These are phyloP conservation scores for Nomada ferruginata DNA, from an alignment of 2,888 invertebrate species.

Conservation along the genomic window DNA sequence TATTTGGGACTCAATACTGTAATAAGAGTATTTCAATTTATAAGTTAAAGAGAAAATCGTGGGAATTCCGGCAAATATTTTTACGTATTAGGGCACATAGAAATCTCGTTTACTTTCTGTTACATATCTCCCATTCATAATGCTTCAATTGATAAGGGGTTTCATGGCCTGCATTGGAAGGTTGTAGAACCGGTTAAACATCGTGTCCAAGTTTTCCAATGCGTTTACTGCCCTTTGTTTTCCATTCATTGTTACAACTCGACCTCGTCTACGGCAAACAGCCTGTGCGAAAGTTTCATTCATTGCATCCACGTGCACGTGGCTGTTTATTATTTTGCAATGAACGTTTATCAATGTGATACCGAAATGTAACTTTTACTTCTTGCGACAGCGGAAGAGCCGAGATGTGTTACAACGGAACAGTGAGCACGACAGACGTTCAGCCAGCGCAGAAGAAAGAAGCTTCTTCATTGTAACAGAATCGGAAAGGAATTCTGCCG, in stretches of 20 bases:
- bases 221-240: not conserved
- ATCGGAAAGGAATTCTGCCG: not conserved
- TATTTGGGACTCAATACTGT: not conserved
- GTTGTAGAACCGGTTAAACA: not conserved
- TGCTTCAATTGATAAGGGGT: not conserved
- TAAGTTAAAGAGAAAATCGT: not conserved
- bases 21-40: not conserved
- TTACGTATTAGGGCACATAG: not conserved
- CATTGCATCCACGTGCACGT: not conserved
- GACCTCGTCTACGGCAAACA: not conserved
- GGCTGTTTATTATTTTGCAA: constrained; percentile 1
- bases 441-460: not conserved
- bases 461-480: not conserved
- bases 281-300: too few species aligned
- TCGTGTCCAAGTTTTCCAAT: not conserved
- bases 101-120: not conserved
- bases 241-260: not conserved
- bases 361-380: not conserved
- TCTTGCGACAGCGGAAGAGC: not conserved
- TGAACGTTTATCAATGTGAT: not conserved
- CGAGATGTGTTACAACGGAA: not conserved
- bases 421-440: not conserved
- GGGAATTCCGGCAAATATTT: not conserved
- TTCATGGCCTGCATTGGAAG: not conserved
- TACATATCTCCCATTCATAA: not conserved